Evolutionary conservation across 2,888 invertebrate species (phyloP), one percentile per base, ranked within the genome.

Genomic region (Pristionchus fissidentatus): DNA sequence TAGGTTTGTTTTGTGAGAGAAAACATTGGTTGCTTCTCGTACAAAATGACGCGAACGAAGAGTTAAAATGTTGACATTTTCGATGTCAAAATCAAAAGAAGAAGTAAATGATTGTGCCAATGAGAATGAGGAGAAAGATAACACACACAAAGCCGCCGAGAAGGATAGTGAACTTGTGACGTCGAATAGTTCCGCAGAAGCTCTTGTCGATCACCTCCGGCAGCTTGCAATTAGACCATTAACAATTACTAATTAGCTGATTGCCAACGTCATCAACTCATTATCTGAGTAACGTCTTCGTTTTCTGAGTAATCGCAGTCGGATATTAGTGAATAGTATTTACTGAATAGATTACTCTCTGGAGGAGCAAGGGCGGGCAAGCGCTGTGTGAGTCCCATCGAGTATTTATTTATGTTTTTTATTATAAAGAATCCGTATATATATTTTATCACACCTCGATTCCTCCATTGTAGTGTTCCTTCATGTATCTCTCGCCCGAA

Each of bases 381-480:
- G 38, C n/a, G 60, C 13, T 49, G 19, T 49, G 10, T 19, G 19
- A 19, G 49, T n/a, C n/a, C n/a, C n/a, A n/a, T n/a, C n/a, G n/a
- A n/a, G n/a, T n/a, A n/a, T n/a, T n/a, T n/a, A n/a, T n/a, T 49
- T 49, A 49, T 49, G 49, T 10, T 49, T 49, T 49, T 49, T 19
- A 19, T 10, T 49, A 49, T 49, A 49, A 10, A 19, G 49, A 15
- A 15, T 49, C 19, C 49, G 60, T 10, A n/a, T 60, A 60, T n/a
- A n/a, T n/a, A n/a, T n/a, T n/a, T n/a, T n/a, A n/a, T n/a, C n/a
- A n/a, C n/a, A 79, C 79, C 55, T 55, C n/a, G 5, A 8, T 29
- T 22, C 79, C 79, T 26, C 57, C 26, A 41, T 79, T 79, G 79
- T 79, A 79, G 79, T 79, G 79, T 29, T 79, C 79, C 38, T 57